Base-by-base conservation (phyloP, 2,113 vertebrate genomes). In the Ptilorrhoa leucosticta region DNA sequence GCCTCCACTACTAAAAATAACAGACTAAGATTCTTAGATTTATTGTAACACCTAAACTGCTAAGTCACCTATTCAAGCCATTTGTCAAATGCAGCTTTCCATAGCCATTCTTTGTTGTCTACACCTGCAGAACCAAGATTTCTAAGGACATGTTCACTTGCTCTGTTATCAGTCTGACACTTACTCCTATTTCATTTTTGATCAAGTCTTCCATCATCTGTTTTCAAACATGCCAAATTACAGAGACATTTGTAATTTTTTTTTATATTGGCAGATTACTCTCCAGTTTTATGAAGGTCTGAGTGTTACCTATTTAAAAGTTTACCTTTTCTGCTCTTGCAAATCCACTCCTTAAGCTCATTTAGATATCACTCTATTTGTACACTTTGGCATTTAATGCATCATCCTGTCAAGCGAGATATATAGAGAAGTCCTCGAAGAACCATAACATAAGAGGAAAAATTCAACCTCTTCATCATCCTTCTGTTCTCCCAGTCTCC, bases 91-190 rank as follows among this genome's bases (percentile, higher is more conserved):
- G 30, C 21, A 72, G 39, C 21, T 68, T 53, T 81, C 19, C 58
- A 37, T 0, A 88, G n/a, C 50, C n/a, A 35, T 30, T 70, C 27
- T n/a, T 71, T 19, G 0, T 6, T 2, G 4, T 4, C 16, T 11
- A 28, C 9, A 40, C 6, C 26, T 35, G 26, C 33, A 81, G 73
- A 89, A 11, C 11, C 28, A 81, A 31, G 15, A 53, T 50, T 65
- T 80, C 56, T 53, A 57, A 89, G n/a, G 42, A 60, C 27, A 39
- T 4, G 16, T 7, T 69, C 2, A 1, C 61, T 47, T 54, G 20
- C 31, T 73, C 54, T 63, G 2, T 13, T 15, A 51, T 22, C 61
- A 60, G 13, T 16, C 37, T 78, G 37, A 77, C 5, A 64, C 53
- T 39, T 56, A 37, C 0, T 61, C 26, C 30, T 54, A 21, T 20